Percentiles rank a stretch among this genome's conserved stretches.
Evolutionary conservation across 2,113 vertebrate species (phyloP).

Genomic region (Propithecus coquereli): DNA sequence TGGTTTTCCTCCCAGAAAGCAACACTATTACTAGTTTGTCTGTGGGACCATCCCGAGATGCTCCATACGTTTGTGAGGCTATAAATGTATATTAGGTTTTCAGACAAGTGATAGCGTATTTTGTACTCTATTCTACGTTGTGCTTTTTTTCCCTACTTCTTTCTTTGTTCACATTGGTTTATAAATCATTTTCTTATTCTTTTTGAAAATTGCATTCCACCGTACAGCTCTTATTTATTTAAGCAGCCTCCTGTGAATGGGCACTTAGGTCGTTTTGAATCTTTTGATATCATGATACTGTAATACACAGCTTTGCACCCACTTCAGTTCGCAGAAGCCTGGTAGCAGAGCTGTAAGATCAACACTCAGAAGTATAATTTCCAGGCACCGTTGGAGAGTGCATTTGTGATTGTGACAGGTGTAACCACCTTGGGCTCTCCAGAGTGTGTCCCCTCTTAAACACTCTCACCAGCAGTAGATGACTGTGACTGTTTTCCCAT

Average conservation of each 20-base stretch:
- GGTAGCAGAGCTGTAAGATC: not conserved
- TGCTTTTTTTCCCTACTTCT: not conserved
- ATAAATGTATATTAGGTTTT: not conserved
- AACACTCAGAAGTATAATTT: not conserved
- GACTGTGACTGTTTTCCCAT: not conserved
- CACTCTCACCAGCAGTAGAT: not conserved
- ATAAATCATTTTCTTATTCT: not conserved
- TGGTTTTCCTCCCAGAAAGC: not conserved
- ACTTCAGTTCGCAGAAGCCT: too few relatives aligned
- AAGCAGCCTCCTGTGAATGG: not conserved
- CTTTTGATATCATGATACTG: too few relatives aligned
- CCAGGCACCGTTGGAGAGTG: not conserved
- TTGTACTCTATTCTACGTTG: not conserved
- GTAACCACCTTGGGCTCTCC: rapidly evolving
- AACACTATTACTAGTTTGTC: not conserved
- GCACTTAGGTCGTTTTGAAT: not conserved
- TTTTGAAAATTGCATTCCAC: not conserved
- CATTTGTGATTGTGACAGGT: not conserved
- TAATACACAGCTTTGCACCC: not conserved
- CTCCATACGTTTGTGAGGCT: rapidly evolving
- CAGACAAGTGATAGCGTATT: too few relatives aligned
- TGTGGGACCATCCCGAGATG: rapidly evolving
- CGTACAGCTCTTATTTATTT: not conserved
- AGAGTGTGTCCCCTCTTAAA: too few relatives aligned
- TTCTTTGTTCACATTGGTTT: not conserved